Evolutionary conservation across 2,113 vertebrate genomes (phyloP).

Genomic region (Trogon surrucura): DNA sequence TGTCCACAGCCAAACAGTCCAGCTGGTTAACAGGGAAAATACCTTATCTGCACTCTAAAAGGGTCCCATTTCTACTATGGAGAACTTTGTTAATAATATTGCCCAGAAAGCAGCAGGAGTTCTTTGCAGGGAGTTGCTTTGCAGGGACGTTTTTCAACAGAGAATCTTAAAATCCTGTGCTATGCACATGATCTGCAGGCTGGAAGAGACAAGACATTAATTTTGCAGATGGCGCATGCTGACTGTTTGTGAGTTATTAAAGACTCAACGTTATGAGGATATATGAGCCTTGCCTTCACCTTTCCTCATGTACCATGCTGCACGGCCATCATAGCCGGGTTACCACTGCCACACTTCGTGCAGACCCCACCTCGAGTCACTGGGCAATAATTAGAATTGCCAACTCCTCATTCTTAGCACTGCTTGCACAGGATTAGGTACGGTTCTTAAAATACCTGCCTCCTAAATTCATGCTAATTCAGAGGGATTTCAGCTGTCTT

Average conservation of each 20-base stretch:
- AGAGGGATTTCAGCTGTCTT: not conserved
- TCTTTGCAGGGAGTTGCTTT: constrained; percentile 28
- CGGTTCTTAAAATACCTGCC: not conserved
- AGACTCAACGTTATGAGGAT: not conserved
- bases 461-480: not conserved
- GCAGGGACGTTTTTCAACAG: not conserved
- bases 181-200: not conserved
- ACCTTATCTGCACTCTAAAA: constrained; percentile 29
- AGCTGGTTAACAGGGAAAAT: constrained; percentile 56
- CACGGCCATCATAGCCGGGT: not conserved
- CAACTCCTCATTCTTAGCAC: not conserved
- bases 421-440: not conserved
- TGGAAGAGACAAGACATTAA: constrained; percentile 14
- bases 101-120: not conserved
- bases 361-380: not conserved
- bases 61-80: constrained; percentile 4
- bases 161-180: constrained; percentile 6
- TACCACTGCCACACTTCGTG: not conserved
- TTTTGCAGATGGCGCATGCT: not conserved
- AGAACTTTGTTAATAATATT: constrained; percentile 58
- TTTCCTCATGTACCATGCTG: not conserved
- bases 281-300: constrained; percentile 21
- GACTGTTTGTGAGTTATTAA: not conserved
- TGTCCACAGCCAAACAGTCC: constrained; percentile 48
- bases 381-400: not conserved